A percentile compares a stretch with the other conserved stretches of the same genome.
Conservation (phyloP, 2,888 invertebrate species). For the Euplexia lucipara region DNA sequence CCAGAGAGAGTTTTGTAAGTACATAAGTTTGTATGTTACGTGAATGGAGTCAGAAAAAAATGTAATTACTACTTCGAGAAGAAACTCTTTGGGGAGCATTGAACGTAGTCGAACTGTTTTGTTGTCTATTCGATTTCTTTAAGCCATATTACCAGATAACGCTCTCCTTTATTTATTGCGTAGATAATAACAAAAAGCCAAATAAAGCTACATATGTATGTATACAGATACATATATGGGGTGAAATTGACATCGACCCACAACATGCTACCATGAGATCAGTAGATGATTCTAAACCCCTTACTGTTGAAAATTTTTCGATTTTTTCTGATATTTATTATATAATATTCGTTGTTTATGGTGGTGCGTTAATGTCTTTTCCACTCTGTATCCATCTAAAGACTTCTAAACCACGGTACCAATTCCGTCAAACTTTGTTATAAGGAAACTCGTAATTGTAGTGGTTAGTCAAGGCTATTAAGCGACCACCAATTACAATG, state of each 20-base stretch:
- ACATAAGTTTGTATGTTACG: conserved; percentile 26
- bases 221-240: no score
- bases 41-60: conserved; percentile 25
- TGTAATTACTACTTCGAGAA: conserved; percentile 33
- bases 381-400: neutral
- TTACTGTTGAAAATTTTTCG: no score
- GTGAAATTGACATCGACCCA: no score
- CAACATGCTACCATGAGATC: no score
- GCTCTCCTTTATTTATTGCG: neutral
- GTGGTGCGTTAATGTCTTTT: no score
- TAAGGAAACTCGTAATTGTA: conserved; percentile 26
- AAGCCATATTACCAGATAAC: neutral
- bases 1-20: conserved; percentile 32
- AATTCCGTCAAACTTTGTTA: conserved; percentile 28
- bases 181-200: neutral
- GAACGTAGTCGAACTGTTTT: conserved; percentile 12
- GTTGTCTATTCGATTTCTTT: conserved; percentile 9
- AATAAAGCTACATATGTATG: no score
- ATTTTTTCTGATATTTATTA: no score
- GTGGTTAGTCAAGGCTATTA: conserved; percentile 27
- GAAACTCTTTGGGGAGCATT: neutral
- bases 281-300: no score
- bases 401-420: neutral
- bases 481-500: conserved; percentile 29
- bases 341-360: no score